Conservation (phyloP, 2,888 invertebrate species). For the Maniola hyperantus region DNA sequence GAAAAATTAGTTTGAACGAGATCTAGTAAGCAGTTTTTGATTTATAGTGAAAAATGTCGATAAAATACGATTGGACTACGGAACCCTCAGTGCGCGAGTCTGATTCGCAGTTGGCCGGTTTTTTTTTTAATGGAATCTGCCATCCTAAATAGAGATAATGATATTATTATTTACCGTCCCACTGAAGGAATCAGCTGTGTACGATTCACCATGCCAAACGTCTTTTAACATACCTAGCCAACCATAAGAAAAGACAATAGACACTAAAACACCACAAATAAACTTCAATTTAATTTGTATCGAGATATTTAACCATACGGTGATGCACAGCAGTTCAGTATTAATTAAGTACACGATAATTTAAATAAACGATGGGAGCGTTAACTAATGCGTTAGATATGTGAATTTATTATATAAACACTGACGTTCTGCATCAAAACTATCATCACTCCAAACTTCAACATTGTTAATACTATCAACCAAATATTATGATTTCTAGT, state of each 20-base stretch:
- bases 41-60: no score
- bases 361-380: constrained; percentile 1
- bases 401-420: neutral
- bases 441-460: neutral
- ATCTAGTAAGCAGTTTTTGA: no score
- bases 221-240: no score
- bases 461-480: neutral
- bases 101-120: no score
- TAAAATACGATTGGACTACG: no score
- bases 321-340: neutral
- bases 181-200: neutral
- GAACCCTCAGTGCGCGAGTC: no score
- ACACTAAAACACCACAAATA: neutral
- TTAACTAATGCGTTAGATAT: neutral
- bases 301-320: neutral
- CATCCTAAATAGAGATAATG: neutral
- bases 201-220: neutral
- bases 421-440: neutral
- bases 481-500: no score
- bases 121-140: neutral
- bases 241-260: no score
- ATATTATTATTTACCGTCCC: neutral
- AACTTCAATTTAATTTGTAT: neutral
- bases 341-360: constrained; percentile 7
- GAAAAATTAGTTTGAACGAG: no score